Base-by-base conservation (phyloP, 2,113 vertebrate genomes). In the Chrysochloris asiatica region DNA sequence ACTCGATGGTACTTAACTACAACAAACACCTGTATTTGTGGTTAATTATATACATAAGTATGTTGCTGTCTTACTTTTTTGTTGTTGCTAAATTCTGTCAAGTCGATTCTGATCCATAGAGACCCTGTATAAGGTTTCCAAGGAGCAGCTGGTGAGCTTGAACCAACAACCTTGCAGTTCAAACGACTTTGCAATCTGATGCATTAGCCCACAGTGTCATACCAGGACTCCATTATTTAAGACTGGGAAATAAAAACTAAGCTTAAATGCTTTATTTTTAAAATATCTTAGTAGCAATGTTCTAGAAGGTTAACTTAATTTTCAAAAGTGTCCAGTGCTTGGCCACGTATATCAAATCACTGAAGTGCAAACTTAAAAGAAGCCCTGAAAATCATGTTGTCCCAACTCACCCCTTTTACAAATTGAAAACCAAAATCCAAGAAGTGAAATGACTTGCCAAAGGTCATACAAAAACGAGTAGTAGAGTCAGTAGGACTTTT, bases 201-300 rank as follows among this genome's bases (percentile, higher is more conserved):
- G n/a, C n/a, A n/a, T n/a, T n/a, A n/a, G n/a, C n/a, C n/a, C n/a
- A n/a, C n/a, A n/a, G n/a, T n/a, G n/a, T n/a, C n/a, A n/a, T n/a
- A n/a, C n/a, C n/a, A n/a, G n/a, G n/a, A n/a, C n/a, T n/a, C n/a
- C n/a, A n/a, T n/a, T 85, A 38, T 54, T 85, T 54, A 56, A 73
- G 28, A 79, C 24, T 76, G 50, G 8, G 86, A 79, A 61, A 80
- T 71, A 76, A 61, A 36, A 9, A 47, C 2, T 88, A 36, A 48
- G 84, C 22, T 76, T 93, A 75, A 78, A 87, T 48, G 52, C 7
- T 69, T 82, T 78, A 61, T 47, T 81, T 93, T 83, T 63, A 19
- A 56, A 82, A 88, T 14, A 88, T 77, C 5, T 75, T 71, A 63
- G 28, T 73, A 61, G 2, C 33, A 48, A 59, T 90, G 33, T 47